A percentile compares a stretch with the other conserved stretches of the same genome.
phyloP scores from a whole-genome alignment of 2,113 vertebrate species.

The Tinamus guttatus region DNA sequence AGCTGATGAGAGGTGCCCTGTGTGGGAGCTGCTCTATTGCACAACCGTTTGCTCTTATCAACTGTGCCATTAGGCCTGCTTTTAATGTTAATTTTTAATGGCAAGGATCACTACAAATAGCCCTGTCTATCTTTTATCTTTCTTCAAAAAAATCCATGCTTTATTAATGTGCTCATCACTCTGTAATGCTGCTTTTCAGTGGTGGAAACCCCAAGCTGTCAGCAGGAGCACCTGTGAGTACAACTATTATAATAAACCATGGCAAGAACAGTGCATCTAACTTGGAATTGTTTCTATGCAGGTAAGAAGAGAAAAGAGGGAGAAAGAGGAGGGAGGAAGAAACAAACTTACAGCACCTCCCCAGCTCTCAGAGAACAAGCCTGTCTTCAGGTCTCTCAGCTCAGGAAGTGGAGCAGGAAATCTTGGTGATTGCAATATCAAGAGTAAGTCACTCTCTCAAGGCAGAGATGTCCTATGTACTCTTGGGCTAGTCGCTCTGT shows the following conservation, averaged over 20 bases:
- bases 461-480: background rate
- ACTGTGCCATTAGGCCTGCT: background rate
- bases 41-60: background rate
- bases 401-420: background rate
- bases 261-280: background rate
- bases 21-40: background rate
- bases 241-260: background rate
- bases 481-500: background rate
- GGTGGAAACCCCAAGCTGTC: conserved; percentile 20
- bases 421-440: background rate
- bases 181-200: conserved; percentile 8
- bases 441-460: background rate
- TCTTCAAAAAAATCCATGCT: background rate
- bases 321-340: background rate
- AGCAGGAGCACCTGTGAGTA: background rate
- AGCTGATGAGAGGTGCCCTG: background rate
- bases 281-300: background rate
- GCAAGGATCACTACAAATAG: conserved; percentile 17
- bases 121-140: conserved; percentile 36
- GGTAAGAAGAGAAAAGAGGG: background rate
- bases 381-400: background rate
- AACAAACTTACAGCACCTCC: background rate
- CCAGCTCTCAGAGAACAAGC: background rate
- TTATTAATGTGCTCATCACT: conserved; percentile 35
- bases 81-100: conserved; percentile 44